These are phyloP conservation scores for Solen grandis DNA, from an alignment of 1,140 invertebrate genomes.

Conservation along the genomic window DNA sequence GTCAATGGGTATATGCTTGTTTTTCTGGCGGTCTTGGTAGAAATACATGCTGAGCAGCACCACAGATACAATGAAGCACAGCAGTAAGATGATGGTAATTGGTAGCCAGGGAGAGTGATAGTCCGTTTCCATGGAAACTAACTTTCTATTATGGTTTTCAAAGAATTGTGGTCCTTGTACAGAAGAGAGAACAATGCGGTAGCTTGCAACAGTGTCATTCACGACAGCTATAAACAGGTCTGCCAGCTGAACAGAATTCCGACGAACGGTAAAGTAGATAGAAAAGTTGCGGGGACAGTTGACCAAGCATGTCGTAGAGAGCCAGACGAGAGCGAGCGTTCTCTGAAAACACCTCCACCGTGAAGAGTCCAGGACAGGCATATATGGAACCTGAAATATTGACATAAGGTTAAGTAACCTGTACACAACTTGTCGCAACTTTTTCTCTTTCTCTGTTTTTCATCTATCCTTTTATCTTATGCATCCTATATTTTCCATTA, in stretches of 20 bases:
- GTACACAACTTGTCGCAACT: too few relatives aligned
- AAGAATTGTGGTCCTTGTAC: slow-evolving; percentile 54
- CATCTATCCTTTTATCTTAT: too few relatives aligned
- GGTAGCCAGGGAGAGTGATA: slow-evolving; percentile 65
- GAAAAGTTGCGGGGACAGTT: slow-evolving; percentile 68
- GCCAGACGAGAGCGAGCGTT: slow-evolving; percentile 63
- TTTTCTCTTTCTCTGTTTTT: too few relatives aligned
- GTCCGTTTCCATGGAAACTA: background rate
- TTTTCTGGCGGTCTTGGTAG: slow-evolving; percentile 26
- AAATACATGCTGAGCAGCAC: slow-evolving; percentile 53
- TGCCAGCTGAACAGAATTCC: slow-evolving; percentile 24
- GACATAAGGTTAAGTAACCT: background rate
- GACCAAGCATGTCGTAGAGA: slow-evolving; percentile 68
- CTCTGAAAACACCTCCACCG: slow-evolving; percentile 70
- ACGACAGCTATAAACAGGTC: slow-evolving; percentile 67
- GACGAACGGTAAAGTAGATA: slow-evolving; percentile 60
- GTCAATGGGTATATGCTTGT: slow-evolving; percentile 12
- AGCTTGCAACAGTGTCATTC: slow-evolving; percentile 68
- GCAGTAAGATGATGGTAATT: slow-evolving; percentile 57
- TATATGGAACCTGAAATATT: slow-evolving; percentile 64
- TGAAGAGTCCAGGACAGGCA: slow-evolving; percentile 70
- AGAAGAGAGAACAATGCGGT: slow-evolving; percentile 67
- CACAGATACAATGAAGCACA: slow-evolving; percentile 53
- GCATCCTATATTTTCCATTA: too few relatives aligned
- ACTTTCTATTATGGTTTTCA: background rate